Percentiles rank a stretch among this genome's conserved stretches.
phyloP scores from a whole-genome alignment of 2,888 invertebrate species.

The Limenitis camilla region DNA sequence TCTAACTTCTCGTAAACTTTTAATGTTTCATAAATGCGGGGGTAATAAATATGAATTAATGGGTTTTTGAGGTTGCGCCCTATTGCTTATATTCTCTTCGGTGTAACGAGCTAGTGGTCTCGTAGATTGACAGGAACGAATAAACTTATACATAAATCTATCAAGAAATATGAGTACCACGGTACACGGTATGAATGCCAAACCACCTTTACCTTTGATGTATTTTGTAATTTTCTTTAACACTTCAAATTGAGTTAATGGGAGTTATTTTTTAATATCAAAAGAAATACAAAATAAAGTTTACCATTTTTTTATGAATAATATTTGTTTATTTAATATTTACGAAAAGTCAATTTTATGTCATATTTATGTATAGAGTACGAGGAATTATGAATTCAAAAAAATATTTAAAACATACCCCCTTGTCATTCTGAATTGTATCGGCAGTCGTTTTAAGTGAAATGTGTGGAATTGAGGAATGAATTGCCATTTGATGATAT shows the following conservation, averaged over 20 bases:
- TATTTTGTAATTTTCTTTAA: neutral
- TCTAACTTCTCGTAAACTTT: constrained; percentile 63
- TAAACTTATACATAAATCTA: constrained; percentile 26
- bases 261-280: neutral
- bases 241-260: neutral
- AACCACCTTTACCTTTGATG: neutral
- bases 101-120: constrained; percentile 39
- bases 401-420: too few species aligned
- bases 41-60: constrained; percentile 69
- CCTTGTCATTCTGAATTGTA: too few species aligned
- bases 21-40: constrained; percentile 69
- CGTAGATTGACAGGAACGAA: constrained; percentile 32
- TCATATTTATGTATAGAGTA: too few species aligned
- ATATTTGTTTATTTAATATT: too few species aligned
- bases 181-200: neutral
- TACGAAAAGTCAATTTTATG: too few species aligned
- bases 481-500: too few species aligned
- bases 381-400: too few species aligned
- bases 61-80: constrained; percentile 52
- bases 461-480: too few species aligned
- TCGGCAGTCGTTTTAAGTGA: too few species aligned
- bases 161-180: constrained; percentile 9
- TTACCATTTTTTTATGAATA: too few species aligned
- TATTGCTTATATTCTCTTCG: constrained; percentile 44
- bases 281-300: too few species aligned